Conservation (phyloP, 2,797 vertebrate species). For the Lemur catta region DNA sequence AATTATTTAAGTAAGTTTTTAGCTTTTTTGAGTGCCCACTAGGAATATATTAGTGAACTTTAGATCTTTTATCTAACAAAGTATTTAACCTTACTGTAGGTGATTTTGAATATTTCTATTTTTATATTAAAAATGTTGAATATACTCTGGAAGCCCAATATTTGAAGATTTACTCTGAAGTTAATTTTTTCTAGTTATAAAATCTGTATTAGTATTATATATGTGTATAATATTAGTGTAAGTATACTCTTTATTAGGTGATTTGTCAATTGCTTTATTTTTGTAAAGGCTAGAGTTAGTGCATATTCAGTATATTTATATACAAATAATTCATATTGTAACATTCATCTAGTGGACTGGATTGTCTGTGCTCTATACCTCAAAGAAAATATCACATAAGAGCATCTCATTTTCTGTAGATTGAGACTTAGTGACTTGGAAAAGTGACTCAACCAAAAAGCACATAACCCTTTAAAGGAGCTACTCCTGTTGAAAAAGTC, state of each 20-base stretch:
- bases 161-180: constrained; percentile 15
- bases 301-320: constrained; percentile 23
- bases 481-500: neutral
- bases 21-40: neutral
- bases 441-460: neutral
- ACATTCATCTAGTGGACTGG: neutral
- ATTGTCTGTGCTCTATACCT: neutral
- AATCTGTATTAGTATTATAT: neutral
- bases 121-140: constrained; percentile 31
- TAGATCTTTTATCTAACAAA: neutral
- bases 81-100: neutral
- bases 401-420: constrained; percentile 1
- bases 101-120: constrained; percentile 25
- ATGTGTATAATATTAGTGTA: neutral
- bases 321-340: constrained; percentile 4
- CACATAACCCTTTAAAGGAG: neutral
- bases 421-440: neutral
- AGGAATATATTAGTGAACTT: neutral
- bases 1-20: neutral
- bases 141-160: neutral
- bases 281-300: neutral
- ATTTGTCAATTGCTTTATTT: constrained; percentile 24
- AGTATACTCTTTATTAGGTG: neutral
- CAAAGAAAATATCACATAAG: constrained; percentile 1
- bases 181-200: constrained; percentile 14